These are phyloP conservation scores for Drosophila pandora DNA, from an alignment of 1,140 invertebrate species.

Conservation along the genomic window DNA sequence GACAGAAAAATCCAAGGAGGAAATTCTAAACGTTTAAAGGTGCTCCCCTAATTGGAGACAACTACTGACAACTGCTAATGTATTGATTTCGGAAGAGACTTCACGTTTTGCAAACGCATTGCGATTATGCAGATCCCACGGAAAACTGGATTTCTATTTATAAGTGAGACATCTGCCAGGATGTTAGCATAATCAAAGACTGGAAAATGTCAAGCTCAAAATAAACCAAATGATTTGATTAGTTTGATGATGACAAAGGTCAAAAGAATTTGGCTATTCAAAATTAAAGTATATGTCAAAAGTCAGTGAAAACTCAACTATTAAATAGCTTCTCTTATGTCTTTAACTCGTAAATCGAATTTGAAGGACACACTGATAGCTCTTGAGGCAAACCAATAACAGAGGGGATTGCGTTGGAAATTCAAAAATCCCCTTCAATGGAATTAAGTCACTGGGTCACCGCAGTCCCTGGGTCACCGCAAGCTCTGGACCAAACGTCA, in stretches of 20 bases:
- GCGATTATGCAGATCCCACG: conserved; percentile 31
- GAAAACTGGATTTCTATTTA: conserved; percentile 26
- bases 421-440: conserved; percentile 9
- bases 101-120: conserved; percentile 46
- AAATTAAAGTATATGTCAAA: not conserved
- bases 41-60: conserved; percentile 6
- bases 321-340: not conserved
- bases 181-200: conserved; percentile 31
- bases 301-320: not conserved
- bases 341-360: not conserved
- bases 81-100: not conserved
- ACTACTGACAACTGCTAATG: conserved; percentile 10
- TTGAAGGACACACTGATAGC: not conserved
- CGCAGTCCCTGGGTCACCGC: not conserved
- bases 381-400: not conserved
- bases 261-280: not conserved
- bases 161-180: conserved; percentile 13
- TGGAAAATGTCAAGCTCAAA: conserved; percentile 23
- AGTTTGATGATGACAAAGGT: not conserved
- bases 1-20: not conserved
- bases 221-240: conserved; percentile 3
- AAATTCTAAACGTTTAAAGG: not conserved
- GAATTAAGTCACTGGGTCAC: conserved; percentile 40
- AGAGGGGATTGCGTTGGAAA: not conserved
- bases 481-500: conserved; percentile 11